Base-by-base conservation (phyloP, 2,113 vertebrate species). In the Poeciliopsis occidentalis region DNA sequence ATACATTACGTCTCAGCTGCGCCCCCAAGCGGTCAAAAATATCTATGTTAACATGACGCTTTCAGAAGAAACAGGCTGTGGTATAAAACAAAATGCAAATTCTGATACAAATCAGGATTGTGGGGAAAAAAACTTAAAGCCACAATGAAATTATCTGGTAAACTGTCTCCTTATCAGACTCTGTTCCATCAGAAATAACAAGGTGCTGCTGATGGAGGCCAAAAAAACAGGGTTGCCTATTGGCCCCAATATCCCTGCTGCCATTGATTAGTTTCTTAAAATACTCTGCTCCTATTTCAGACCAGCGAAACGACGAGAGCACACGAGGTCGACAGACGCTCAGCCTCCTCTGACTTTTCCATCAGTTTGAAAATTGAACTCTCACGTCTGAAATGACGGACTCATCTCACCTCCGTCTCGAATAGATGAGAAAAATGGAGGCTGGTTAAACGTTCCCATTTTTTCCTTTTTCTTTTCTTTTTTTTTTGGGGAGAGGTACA, bases 171-270 rank as follows among this genome's bases (percentile, higher is more conserved):
- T 75, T 76, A 41, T 69, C 44, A 11, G 85, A 76, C 78, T 73
- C 65, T 71, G 54, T 10, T 64, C 90, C 91, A 91, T 91, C 90
- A 81, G 79, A 64, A 73, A 80, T 15, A 61, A 91, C 76, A 85
- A 87, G 87, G 76, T 75, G 80, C 71, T 64, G 24, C 8, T 4
- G 11, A 73, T 51, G 73, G 57, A 86, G 71, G 72, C 76, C 71
- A 88, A 39, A 29, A 29, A 80, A 77, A 41, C 34, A 13, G 64
- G 60, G 15, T 62, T 63, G 71, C 12, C 51, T 32, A 57, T 15
- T 76, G 78, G 57, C 74, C 64, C 72, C n/a, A 54, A 22, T 10
- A 67, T 71, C 15, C 54, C 62, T 34, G 13, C 0, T 67, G 3
- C 60, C 31, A 30, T 12, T 13, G 67, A 73, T 6, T 31, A 3